Evolutionary conservation across 2,113 vertebrate species (phyloP).

Genomic region (Austrofundulus limnaeus): DNA sequence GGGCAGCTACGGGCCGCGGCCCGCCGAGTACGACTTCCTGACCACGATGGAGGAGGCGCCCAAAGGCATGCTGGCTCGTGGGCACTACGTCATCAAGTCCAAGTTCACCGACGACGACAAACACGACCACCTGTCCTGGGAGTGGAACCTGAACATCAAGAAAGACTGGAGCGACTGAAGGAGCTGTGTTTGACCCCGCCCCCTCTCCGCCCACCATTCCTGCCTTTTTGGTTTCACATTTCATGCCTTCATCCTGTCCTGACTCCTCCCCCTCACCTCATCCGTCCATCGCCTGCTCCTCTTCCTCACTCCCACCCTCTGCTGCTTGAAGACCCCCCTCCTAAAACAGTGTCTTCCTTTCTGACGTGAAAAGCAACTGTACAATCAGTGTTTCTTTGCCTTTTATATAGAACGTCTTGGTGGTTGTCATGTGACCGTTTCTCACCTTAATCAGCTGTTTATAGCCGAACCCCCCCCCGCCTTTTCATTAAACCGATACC

Average conservation of each 20-base stretch:
- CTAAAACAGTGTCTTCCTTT: constrained; percentile 73
- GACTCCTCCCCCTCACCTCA: background rate
- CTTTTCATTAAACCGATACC: constrained; percentile 68
- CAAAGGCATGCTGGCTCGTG: constrained; percentile 88
- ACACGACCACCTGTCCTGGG: constrained; percentile 93
- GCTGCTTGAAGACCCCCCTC: constrained; percentile 58
- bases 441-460: constrained; percentile 57
- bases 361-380: constrained; percentile 73
- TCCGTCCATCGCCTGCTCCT: constrained; percentile 36
- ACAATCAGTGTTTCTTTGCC: constrained; percentile 72
- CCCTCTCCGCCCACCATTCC: constrained; percentile 38
- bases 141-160: constrained; percentile 95
- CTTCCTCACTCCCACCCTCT: background rate
- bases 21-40: constrained; percentile 88
- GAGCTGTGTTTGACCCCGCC: constrained; percentile 33
- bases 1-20: constrained; percentile 91
- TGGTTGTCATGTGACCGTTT: constrained; percentile 59
- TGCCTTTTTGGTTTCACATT: constrained; percentile 61
- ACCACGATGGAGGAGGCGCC: constrained; percentile 91
- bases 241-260: constrained; percentile 52
- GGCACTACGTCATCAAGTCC: constrained; percentile 90
- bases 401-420: constrained; percentile 61
- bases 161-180: constrained; percentile 94
- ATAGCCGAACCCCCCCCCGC: constrained; percentile 12
- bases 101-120: constrained; percentile 95